Percentiles rank a stretch among this genome's conserved stretches.
These are phyloP conservation scores for Bimastos eiseni DNA, from an alignment of 2,888 invertebrate genomes.

Conservation along the genomic window DNA sequence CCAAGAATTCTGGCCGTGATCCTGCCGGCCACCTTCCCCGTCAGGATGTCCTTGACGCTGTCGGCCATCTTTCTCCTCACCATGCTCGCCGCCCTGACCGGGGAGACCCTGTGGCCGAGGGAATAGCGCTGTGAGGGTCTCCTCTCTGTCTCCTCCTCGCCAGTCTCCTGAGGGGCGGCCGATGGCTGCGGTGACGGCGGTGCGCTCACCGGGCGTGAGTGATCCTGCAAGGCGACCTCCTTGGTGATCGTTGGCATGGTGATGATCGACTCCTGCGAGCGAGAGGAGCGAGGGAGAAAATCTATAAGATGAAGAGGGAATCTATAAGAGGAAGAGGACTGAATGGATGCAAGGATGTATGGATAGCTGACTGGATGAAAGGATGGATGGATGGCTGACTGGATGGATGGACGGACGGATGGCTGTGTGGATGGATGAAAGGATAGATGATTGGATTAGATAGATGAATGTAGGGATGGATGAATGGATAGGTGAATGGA, in stretches of 20 bases:
- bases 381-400: background rate
- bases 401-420: background rate
- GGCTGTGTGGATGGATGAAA: background rate
- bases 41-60: background rate
- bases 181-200: background rate
- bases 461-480: background rate
- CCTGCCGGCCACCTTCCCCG: background rate
- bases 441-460: too few species aligned
- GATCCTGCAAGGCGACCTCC: background rate
- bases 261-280: background rate
- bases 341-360: background rate
- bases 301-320: background rate
- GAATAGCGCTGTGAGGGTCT: background rate
- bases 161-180: background rate
- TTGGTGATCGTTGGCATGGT: background rate
- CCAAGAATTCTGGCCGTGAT: background rate
- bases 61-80: background rate
- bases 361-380: background rate
- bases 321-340: background rate
- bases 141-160: background rate
- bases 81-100: background rate
- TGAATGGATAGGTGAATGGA: background rate
- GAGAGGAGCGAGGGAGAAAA: background rate
- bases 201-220: background rate
- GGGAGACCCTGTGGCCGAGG: background rate